Evolutionary conservation across 2,888 invertebrate genomes (phyloP).

Genomic region (Hypena proboscidalis): DNA sequence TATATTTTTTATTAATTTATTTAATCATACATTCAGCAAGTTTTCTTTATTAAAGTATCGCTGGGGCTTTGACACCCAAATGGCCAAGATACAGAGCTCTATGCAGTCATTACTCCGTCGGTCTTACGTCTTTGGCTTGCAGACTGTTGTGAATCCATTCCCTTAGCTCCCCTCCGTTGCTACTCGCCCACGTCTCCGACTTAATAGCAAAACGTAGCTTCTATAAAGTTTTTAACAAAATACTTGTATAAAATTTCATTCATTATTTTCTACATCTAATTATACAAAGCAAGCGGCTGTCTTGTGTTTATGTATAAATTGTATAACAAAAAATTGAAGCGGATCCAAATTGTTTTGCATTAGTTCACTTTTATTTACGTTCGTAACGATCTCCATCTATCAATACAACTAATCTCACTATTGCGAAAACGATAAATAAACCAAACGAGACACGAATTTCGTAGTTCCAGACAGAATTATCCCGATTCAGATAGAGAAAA

Average conservation of each 20-base stretch:
- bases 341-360: conserved; percentile 16
- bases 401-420: conserved; percentile 10
- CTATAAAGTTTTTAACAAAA: conserved; percentile 2
- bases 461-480: conserved; percentile 51
- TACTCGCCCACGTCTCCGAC: too few relatives aligned
- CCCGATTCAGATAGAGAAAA: conserved; percentile 51
- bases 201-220: too few relatives aligned
- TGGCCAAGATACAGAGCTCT: conserved; percentile 13
- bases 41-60: conserved; percentile 12
- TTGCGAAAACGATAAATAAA: conserved; percentile 20
- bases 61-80: conserved; percentile 28
- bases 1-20: too few relatives aligned
- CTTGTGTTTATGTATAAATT: conserved; percentile 5
- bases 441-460: conserved; percentile 42
- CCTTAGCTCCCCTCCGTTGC: conserved; percentile 1
- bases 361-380: conserved; percentile 2
- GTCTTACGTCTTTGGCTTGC: conserved; percentile 12
- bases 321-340: conserved; percentile 4
- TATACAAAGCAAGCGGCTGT: neutral
- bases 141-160: conserved; percentile 16
- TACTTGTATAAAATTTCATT: conserved; percentile 4
- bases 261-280: conserved; percentile 16
- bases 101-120: conserved; percentile 24
- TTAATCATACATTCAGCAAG: too few relatives aligned
- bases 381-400: conserved; percentile 5